These are phyloP conservation scores for Caenorhabditis sp. DNA, from an alignment of 2,888 invertebrate genomes.

Conservation along the genomic window DNA sequence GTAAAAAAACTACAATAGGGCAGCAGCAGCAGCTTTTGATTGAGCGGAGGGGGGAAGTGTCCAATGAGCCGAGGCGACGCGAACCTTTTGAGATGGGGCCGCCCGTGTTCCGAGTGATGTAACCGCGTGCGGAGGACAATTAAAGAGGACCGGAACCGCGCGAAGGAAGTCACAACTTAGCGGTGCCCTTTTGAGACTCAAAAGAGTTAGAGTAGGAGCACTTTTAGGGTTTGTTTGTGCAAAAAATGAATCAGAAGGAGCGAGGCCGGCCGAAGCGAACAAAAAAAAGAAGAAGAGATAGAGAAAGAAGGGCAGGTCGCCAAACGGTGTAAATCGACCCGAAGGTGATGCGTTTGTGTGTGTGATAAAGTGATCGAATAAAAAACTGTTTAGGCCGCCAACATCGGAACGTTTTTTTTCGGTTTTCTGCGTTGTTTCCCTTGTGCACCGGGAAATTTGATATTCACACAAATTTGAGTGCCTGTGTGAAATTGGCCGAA, in stretches of 20 bases:
- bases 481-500: neutral
- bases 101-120: slow-evolving; percentile 19
- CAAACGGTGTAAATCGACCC: too few species aligned
- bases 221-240: neutral
- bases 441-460: too few species aligned
- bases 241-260: neutral
- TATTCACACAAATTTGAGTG: too few species aligned
- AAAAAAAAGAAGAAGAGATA: neutral
- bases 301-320: too few species aligned
- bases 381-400: too few species aligned
- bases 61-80: slow-evolving; percentile 40
- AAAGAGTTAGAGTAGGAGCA: too few species aligned
- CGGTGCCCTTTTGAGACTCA: slow-evolving; percentile 20
- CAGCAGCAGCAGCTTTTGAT: slow-evolving; percentile 22
- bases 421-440: too few species aligned
- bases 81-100: neutral
- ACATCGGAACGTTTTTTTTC: too few species aligned
- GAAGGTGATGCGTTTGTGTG: too few species aligned
- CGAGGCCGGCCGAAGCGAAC: neutral
- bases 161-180: slow-evolving; percentile 14
- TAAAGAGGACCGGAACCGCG: slow-evolving; percentile 15
- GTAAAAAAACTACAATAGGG: slow-evolving; percentile 46
- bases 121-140: slow-evolving; percentile 21
- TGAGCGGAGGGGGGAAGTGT: slow-evolving; percentile 16
- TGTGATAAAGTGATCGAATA: too few species aligned